Evolutionary conservation across 2,113 vertebrate genomes (phyloP).

Genomic region (Butorides virescens): DNA sequence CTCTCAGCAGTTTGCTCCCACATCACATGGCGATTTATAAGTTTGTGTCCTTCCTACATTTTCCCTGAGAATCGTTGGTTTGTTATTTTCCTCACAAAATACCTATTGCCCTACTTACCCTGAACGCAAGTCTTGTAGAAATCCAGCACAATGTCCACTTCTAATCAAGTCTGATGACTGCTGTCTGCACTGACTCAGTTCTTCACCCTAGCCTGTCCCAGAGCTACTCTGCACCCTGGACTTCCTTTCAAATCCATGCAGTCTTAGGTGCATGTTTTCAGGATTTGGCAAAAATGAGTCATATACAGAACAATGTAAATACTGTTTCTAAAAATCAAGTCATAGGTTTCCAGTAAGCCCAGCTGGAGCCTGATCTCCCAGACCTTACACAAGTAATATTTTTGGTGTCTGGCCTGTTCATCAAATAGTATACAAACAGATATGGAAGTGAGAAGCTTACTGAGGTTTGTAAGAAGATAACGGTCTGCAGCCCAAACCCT

Average conservation of each 20-base stretch:
- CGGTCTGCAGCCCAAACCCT: slow-evolving; percentile 75
- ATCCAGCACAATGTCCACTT: neutral
- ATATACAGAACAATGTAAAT: neutral
- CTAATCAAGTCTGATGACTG: slow-evolving; percentile 20
- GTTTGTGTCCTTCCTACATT: slow-evolving; percentile 44
- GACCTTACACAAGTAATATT: neutral
- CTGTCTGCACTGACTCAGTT: neutral
- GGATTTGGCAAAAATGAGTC: neutral
- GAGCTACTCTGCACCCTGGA: neutral
- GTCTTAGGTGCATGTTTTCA: neutral
- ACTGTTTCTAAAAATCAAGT: neutral
- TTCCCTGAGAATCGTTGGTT: slow-evolving; percentile 2
- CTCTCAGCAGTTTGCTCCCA: slow-evolving; percentile 23
- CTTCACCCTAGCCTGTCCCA: neutral
- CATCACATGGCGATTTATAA: neutral
- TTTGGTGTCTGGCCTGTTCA: neutral
- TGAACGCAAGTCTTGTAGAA: neutral
- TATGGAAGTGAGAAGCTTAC: slow-evolving; percentile 17
- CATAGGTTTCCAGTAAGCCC: neutral
- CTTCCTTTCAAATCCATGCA: neutral
- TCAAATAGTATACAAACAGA: neutral
- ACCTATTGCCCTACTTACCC: slow-evolving; percentile 47
- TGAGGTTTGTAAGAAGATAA: slow-evolving; percentile 59
- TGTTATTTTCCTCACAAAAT: slow-evolving; percentile 25
- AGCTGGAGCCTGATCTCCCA: neutral